Percentiles rank a stretch among this genome's conserved stretches.
These are phyloP conservation scores for Macroglossus sobrinus DNA, from an alignment of 2,113 vertebrate species.

Conservation along the genomic window DNA sequence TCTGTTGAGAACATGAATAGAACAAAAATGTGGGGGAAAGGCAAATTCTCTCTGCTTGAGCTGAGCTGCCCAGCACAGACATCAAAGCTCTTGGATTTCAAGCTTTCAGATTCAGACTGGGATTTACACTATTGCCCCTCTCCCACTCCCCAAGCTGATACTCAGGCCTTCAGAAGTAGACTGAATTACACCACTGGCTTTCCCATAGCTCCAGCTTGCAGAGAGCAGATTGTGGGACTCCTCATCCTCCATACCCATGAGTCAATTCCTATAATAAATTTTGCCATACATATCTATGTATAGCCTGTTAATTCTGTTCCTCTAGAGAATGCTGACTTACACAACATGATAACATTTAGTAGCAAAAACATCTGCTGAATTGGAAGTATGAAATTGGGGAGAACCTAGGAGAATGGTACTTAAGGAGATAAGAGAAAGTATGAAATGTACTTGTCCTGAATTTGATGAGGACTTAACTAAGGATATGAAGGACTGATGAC, in stretches of 20 bases:
- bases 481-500: background rate
- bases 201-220: background rate
- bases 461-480: background rate
- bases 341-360: background rate
- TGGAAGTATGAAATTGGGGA: background rate
- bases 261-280: background rate
- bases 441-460: background rate
- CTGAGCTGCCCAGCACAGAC: no score
- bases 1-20: background rate
- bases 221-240: background rate
- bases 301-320: background rate
- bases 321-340: background rate
- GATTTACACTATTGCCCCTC: background rate
- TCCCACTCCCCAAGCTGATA: no score
- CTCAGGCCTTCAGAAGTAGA: background rate
- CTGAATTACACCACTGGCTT: background rate
- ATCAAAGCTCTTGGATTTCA: background rate
- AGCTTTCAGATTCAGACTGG: background rate
- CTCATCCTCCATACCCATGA: background rate
- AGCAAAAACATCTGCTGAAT: background rate
- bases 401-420: background rate
- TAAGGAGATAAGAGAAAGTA: background rate
- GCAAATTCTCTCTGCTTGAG: background rate
- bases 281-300: background rate
- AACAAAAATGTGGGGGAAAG: background rate